Evolutionary conservation across 64 coral and sea anemone genomes (phyloP).

Genomic region (Orbicella faveolata): DNA sequence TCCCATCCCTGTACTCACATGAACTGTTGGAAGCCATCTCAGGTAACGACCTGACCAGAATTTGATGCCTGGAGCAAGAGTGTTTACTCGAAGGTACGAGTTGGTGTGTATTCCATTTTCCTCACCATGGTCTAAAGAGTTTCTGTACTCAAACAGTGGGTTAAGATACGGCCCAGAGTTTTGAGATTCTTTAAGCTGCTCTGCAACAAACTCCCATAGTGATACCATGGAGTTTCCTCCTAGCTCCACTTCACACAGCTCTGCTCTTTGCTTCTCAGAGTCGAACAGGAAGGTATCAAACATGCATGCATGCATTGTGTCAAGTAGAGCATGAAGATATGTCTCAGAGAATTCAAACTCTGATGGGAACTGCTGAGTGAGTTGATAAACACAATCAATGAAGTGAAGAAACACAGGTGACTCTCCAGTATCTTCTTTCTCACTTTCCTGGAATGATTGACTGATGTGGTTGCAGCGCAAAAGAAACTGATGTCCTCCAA

Average conservation of each 20-base stretch:
- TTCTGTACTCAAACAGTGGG: slow-evolving; percentile 80
- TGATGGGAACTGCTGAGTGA: slow-evolving; percentile 93
- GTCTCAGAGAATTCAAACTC: slow-evolving; percentile 98
- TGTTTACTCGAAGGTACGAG: slow-evolving; percentile 67
- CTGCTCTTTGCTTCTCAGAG: slow-evolving; percentile 82
- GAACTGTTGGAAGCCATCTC: slow-evolving; percentile 87
- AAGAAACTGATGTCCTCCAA: slow-evolving; percentile 91
- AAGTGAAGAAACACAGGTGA: slow-evolving; percentile 97
- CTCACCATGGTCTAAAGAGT: slow-evolving; percentile 16
- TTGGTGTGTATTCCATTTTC: slow-evolving; percentile 40
- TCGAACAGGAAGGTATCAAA: slow-evolving; percentile 96
- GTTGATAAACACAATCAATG: slow-evolving; percentile 92
- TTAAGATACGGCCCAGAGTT: slow-evolving; percentile 78
- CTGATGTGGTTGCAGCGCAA: slow-evolving; percentile 73
- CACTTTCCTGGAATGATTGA: slow-evolving; percentile 50
- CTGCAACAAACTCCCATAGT: slow-evolving; percentile 94
- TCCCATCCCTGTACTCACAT: slow-evolving; percentile 85
- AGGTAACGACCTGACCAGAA: slow-evolving; percentile 94
- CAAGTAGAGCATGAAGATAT: slow-evolving; percentile 81
- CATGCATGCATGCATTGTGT: slow-evolving; percentile 89
- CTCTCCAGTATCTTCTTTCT: slow-evolving; percentile 73
- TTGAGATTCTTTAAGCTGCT: slow-evolving; percentile 76
- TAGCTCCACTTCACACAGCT: slow-evolving; percentile 55
- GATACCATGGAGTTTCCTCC: slow-evolving; percentile 62
- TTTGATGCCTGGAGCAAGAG: slow-evolving; percentile 74